Evolutionary conservation across 2,113 vertebrate genomes (phyloP).

Genomic region (Entomyzon cyanotis): DNA sequence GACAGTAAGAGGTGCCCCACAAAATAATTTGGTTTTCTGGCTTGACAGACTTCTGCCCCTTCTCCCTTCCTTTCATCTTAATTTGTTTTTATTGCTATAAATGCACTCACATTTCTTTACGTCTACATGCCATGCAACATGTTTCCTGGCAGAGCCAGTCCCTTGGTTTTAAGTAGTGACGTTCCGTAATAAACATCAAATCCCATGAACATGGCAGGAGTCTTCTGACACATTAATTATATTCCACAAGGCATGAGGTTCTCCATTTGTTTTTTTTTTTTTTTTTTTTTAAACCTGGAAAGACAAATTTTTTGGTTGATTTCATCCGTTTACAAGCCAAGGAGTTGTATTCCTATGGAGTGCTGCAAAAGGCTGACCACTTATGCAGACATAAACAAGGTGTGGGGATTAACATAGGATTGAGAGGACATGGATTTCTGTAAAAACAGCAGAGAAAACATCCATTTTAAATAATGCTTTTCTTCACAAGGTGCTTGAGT

Average conservation of each 20-base stretch:
- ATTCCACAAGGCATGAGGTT: constrained; percentile 9
- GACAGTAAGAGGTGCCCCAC: background rate
- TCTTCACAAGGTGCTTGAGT: background rate
- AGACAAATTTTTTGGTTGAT: background rate
- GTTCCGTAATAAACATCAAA: constrained; percentile 4
- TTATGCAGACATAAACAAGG: background rate
- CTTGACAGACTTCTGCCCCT: background rate
- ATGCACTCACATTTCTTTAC: background rate
- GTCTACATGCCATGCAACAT: background rate
- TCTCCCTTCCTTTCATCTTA: background rate
- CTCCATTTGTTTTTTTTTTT: background rate
- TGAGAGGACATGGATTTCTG: background rate
- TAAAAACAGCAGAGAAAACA: background rate
- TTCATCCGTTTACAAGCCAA: background rate
- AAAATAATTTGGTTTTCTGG: background rate
- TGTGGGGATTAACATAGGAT: background rate
- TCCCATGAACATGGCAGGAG: background rate
- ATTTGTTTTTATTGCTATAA: background rate
- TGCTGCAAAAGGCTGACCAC: background rate
- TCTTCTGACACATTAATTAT: constrained; percentile 19
- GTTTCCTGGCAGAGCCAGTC: background rate
- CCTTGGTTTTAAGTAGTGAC: background rate
- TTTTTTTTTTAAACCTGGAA: background rate
- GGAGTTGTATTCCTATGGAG: background rate
- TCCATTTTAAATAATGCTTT: background rate